phyloP scores from a whole-genome alignment of 2,113 vertebrate genomes.

The Cinclus cinclus region DNA sequence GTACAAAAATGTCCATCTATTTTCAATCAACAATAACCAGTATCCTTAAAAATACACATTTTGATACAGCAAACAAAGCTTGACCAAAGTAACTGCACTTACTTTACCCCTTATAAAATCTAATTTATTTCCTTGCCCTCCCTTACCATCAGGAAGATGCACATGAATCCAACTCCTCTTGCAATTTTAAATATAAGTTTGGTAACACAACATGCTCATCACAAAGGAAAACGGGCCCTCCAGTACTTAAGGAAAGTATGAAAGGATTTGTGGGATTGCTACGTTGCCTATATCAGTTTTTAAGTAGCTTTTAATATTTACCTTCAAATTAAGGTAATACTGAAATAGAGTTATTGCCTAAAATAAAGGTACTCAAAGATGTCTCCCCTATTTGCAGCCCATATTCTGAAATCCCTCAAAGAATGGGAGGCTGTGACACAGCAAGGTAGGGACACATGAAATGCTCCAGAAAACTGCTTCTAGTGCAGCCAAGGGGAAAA shows the following conservation, averaged over 20 bases:
- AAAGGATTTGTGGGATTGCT: not conserved
- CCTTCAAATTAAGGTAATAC: not conserved
- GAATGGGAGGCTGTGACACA: not conserved
- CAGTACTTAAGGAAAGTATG: not conserved
- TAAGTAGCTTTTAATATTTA: not conserved
- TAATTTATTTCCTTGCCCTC: not conserved
- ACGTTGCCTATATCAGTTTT: not conserved
- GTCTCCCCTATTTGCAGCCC: not conserved
- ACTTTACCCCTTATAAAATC: not conserved
- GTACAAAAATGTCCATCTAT: not conserved
- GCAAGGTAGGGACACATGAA: not conserved
- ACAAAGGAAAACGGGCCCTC: not conserved
- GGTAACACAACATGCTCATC: not conserved
- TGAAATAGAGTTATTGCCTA: not conserved
- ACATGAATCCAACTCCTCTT: not conserved
- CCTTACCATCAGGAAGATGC: not conserved
- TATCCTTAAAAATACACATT: not conserved
- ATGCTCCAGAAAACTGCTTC: not conserved
- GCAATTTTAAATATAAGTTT: not conserved
- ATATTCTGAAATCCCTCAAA: not conserved
- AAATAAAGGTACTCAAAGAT: not conserved
- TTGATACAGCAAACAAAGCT: not conserved
- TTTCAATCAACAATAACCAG: not conserved
- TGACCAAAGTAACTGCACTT: not conserved
- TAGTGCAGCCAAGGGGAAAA: not conserved